Conservation (phyloP, 2,113 vertebrate genomes). For the Hippocampus comes region DNA sequence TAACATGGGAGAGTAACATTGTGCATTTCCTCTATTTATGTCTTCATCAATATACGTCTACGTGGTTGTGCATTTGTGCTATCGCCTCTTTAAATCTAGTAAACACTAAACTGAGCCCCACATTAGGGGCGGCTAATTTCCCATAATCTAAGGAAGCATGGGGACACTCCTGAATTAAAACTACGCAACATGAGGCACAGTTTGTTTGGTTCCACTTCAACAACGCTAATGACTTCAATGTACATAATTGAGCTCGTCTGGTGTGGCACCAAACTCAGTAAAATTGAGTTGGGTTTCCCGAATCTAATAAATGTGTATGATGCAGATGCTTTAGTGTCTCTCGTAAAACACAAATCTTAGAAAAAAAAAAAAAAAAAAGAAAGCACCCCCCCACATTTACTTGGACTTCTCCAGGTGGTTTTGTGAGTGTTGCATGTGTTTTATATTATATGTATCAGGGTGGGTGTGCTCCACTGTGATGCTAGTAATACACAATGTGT, state of each 20-base stretch:
- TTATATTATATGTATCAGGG: conserved; percentile 20
- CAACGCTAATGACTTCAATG: conserved; percentile 17
- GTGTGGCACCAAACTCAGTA: conserved; percentile 41
- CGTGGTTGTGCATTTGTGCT: conserved; percentile 21
- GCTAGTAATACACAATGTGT: conserved; percentile 52
- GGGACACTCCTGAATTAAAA: conserved; percentile 18
- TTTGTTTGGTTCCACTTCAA: conserved; percentile 41
- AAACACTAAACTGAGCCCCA: conserved; percentile 57
- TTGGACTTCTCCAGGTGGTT: conserved; percentile 39
- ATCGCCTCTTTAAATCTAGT: conserved; percentile 53
- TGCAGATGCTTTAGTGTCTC: conserved; percentile 39
- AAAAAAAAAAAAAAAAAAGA: neutral
- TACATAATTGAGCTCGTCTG: conserved; percentile 34
- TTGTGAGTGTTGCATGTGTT: conserved; percentile 36
- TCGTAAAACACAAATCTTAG: conserved; percentile 31
- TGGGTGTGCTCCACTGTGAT: conserved; percentile 16
- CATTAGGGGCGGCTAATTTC: conserved; percentile 43
- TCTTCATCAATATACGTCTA: conserved; percentile 23
- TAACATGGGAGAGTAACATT: conserved; percentile 57
- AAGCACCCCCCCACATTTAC: conserved; percentile 21
- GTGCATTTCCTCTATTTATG: conserved; percentile 52
- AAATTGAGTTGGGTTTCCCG: conserved; percentile 22
- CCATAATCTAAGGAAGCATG: conserved; percentile 43
- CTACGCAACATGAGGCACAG: conserved; percentile 16
- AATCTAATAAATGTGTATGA: conserved; percentile 11